These are phyloP conservation scores for Eumacrocentrus americanus DNA, from an alignment of 2,888 invertebrate species.

Conservation along the genomic window DNA sequence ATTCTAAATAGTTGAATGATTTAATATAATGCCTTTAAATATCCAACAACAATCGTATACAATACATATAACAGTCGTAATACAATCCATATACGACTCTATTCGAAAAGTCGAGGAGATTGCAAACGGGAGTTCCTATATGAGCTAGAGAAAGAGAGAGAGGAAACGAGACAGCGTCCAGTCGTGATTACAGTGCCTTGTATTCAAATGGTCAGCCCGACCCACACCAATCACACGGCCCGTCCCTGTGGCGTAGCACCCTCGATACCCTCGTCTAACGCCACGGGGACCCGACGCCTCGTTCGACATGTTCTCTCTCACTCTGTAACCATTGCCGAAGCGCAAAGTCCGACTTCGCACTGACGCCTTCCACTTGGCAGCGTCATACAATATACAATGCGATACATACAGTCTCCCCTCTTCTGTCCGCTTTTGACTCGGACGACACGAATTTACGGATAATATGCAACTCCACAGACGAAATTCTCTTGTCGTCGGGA, in stretches of 20 bases:
- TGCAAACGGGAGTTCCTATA: slow-evolving; percentile 13
- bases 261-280: slow-evolving; percentile 30
- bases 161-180: slow-evolving; percentile 37
- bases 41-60: no score
- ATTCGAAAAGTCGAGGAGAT: neutral
- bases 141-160: slow-evolving; percentile 10
- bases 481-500: slow-evolving; percentile 10
- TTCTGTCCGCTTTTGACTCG: slow-evolving; percentile 8
- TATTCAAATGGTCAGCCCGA: slow-evolving; percentile 61
- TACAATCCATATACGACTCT: no score
- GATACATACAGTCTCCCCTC: neutral
- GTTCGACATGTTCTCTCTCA: slow-evolving; percentile 5
- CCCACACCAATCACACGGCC: slow-evolving; percentile 57
- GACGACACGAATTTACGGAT: slow-evolving; percentile 7
- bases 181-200: slow-evolving; percentile 59
- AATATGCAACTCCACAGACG: slow-evolving; percentile 15
- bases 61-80: no score
- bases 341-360: slow-evolving; percentile 7
- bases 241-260: slow-evolving; percentile 27
- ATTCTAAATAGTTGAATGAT: no score
- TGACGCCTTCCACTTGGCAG: slow-evolving; percentile 20
- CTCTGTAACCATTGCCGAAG: neutral
- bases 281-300: slow-evolving; percentile 18
- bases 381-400: slow-evolving; percentile 23
- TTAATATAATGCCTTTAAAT: no score